These are phyloP conservation scores for Propsilocerus akamusi DNA, from an alignment of 1,140 invertebrate genomes.

Conservation along the genomic window DNA sequence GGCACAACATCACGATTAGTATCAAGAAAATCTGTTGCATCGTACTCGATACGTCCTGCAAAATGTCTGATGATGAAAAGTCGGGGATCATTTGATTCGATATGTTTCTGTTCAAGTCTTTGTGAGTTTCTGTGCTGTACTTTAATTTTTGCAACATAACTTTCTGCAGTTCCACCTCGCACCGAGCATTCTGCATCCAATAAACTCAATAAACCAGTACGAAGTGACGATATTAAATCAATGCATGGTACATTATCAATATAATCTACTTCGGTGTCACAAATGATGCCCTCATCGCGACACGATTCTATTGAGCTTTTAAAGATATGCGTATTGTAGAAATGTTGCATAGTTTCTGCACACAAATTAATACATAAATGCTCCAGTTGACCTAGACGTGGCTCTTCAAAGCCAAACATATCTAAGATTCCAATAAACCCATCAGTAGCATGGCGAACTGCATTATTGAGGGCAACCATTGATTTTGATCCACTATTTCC, in stretches of 20 bases:
- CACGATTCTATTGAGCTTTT: slow-evolving; percentile 88
- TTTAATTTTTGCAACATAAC: slow-evolving; percentile 72
- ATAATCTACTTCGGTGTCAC: slow-evolving; percentile 81
- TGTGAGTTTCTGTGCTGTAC: slow-evolving; percentile 64
- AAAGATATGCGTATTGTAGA: slow-evolving; percentile 93
- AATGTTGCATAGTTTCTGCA: slow-evolving; percentile 93
- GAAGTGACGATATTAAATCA: slow-evolving; percentile 81
- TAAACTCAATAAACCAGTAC: slow-evolving; percentile 78
- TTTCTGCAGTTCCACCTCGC: slow-evolving; percentile 63
- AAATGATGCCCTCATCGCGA: slow-evolving; percentile 80
- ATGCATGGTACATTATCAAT: slow-evolving; percentile 92
- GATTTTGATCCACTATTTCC: slow-evolving; percentile 65
- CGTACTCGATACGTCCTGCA: slow-evolving; percentile 73
- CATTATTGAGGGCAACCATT: slow-evolving; percentile 76
- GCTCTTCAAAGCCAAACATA: slow-evolving; percentile 92
- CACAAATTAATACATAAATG: slow-evolving; percentile 89
- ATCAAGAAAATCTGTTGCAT: slow-evolving; percentile 74
- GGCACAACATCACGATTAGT: slow-evolving; percentile 83
- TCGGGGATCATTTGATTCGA: slow-evolving; percentile 49
- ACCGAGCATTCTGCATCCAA: slow-evolving; percentile 84
- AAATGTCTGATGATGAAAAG: slow-evolving; percentile 85
- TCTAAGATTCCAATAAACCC: slow-evolving; percentile 88
- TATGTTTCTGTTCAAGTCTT: slow-evolving; percentile 27
- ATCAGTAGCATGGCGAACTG: slow-evolving; percentile 81
- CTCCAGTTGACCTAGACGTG: slow-evolving; percentile 66